Conservation (phyloP, 2,888 invertebrate genomes). For the Seira ritae region DNA sequence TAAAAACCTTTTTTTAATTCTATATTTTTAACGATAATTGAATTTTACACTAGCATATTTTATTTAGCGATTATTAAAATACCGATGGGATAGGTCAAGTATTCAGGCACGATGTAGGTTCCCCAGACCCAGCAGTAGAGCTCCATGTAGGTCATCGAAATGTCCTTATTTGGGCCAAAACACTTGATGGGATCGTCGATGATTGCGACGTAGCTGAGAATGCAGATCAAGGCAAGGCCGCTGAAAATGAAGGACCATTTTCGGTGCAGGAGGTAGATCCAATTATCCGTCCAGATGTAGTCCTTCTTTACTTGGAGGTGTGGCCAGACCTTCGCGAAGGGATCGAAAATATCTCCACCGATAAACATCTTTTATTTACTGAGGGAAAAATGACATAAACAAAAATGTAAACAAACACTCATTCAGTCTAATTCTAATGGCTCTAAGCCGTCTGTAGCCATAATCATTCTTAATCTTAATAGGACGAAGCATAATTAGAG, state of each 20-base stretch:
- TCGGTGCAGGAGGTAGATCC: constrained; percentile 32
- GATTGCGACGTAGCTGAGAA: background rate
- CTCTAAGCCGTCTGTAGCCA: background rate
- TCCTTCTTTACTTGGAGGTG: constrained; percentile 6
- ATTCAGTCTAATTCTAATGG: background rate
- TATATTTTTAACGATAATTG: background rate
- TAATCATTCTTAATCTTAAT: background rate
- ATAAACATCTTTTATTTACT: constrained; percentile 22
- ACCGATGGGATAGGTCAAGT: background rate
- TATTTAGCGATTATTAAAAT: constrained; percentile 16
- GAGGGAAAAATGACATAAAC: no score
- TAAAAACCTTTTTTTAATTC: background rate
- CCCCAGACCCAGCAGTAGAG: constrained; percentile 31
- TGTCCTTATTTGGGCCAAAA: background rate
- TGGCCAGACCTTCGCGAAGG: constrained; percentile 17
- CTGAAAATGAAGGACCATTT: constrained; percentile 20
- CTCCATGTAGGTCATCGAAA: constrained; percentile 12
- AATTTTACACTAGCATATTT: background rate
- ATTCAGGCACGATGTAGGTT: constrained; percentile 30
- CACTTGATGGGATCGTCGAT: constrained; percentile 23
- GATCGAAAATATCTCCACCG: constrained; percentile 40
- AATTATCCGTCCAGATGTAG: constrained; percentile 21
- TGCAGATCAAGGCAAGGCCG: constrained; percentile 2
- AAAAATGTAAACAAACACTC: background rate
- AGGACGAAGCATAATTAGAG: background rate